Base-by-base conservation (phyloP, 2,888 invertebrate genomes). In the Tenthredo livida region DNA sequence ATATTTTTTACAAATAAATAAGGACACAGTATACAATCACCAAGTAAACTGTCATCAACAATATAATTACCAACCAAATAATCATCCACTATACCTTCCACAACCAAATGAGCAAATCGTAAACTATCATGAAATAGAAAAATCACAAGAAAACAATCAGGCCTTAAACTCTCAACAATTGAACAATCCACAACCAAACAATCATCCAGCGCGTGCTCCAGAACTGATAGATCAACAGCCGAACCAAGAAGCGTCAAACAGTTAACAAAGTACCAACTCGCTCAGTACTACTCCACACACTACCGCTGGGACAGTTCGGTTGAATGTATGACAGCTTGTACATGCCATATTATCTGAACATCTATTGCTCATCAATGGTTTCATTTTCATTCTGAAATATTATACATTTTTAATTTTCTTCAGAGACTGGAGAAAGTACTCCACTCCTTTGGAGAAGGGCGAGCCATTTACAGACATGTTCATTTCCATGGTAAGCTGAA, bases 361-460 rank as follows among this genome's bases (percentile, higher is more conserved):
- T 6, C 25, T 65, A 21, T 58, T 58, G 4, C 58, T 65, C n/a
- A 65, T 65, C 65, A 65, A 65, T 21, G n/a, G 21, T 65, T 21
- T 65, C n/a, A 25, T 21, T 65, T 65, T 65, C 29, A 65, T 65
- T 65, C 25, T 65, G 21, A 21, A 65, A 65, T 65, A 25, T 65
- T n/a, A 65, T 21, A 65, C 10, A 65, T 65, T 65, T 65, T 65
- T 10, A 17, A 73, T 73, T 73, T 73, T 5, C 25, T 29, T n/a
- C 73, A 73, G 73, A 73, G 47, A 73, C 47, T 73, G 40, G 73
- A 73, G 12, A 73, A 40, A 47, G 47, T 73, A 40, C 73, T 73
- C 33, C 73, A 73, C 73, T 43, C 40, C 10, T 73, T 43, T 29
- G 73, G 73, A 15, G 73, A 73, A 73, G 73, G 73, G 12, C n/a